Base-by-base conservation (phyloP, 2,113 vertebrate genomes). In the Barbus barbus region DNA sequence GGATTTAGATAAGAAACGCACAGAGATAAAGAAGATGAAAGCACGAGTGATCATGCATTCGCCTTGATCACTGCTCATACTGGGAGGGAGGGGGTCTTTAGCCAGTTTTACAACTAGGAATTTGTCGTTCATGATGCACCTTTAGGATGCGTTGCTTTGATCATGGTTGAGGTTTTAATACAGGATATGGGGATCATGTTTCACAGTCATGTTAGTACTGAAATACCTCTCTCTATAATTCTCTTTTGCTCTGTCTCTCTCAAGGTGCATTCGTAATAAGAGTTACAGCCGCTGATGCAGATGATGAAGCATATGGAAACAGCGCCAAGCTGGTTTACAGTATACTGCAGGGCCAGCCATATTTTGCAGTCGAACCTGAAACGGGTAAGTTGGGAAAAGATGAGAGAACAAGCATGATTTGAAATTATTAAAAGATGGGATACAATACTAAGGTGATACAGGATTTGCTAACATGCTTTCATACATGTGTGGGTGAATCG, bases 291-390 rank as follows among this genome's bases (percentile, higher is more conserved):
- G 95, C 93, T 11, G 98, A 99, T 3, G 97, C 97, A 1, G 98
- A 99, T 84, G 98, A 99, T 79, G 95, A 96, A 86, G 96, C 96
- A 16, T 99, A 99, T 0, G 98, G 98, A 83, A 99, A 99, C 90
- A 99, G 98, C 85, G 98, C 98, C 87, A 98, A 96, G 91, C 94
- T 99, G 5, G 97, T 99, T 3, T 99, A 99, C 76, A 99, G 98
- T 88, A 99, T 99, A 51, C 92, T 99, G 9, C 97, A 98, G 86
- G 98, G 98, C 75, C 98, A 99, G 53, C 98, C 98, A 0, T 99
- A 99, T 82, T 99, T 99, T 90, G 98, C 98, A 41, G 95, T 99
- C 89, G 98, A 99, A 83, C 96, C 98, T 22, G 97, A 99, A 84
- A 98, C 97, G 89, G 98, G 98, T 99, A 86, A 93, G 92, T 8